These are phyloP conservation scores for Chaetoderma sp. DNA, from an alignment of 2,888 invertebrate species.

Conservation along the genomic window DNA sequence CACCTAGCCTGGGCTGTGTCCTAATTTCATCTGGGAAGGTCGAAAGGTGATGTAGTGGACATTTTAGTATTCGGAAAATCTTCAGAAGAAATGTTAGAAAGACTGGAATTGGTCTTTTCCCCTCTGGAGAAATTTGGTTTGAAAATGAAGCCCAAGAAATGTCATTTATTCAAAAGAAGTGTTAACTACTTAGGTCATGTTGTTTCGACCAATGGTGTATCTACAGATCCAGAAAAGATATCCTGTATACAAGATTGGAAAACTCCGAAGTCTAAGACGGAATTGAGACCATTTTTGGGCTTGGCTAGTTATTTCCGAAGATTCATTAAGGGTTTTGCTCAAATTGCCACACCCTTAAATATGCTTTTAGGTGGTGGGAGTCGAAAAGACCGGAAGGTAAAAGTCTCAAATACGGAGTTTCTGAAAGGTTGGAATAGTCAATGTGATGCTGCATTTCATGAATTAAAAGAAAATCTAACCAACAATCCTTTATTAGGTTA, in stretches of 20 bases:
- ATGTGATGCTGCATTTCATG: slow-evolving; percentile 15
- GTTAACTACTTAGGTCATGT: slow-evolving; percentile 33
- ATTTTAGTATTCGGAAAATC: slow-evolving; percentile 36
- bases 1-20: slow-evolving; percentile 26
- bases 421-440: slow-evolving; percentile 12
- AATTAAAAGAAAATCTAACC: slow-evolving; percentile 7
- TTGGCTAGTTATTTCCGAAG: slow-evolving; percentile 35
- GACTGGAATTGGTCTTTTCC: slow-evolving; percentile 36
- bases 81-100: slow-evolving; percentile 30
- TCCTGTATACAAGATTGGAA: slow-evolving; percentile 30
- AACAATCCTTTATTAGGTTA: slow-evolving; percentile 27
- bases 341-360: slow-evolving; percentile 35
- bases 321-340: slow-evolving; percentile 33
- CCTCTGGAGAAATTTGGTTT: slow-evolving; percentile 28
- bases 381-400: too few species aligned
- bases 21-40: slow-evolving; percentile 36
- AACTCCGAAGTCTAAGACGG: slow-evolving; percentile 19
- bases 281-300: slow-evolving; percentile 34
- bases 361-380: slow-evolving; percentile 21
- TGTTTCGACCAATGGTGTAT: slow-evolving; percentile 24
- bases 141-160: slow-evolving; percentile 39
- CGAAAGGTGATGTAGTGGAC: slow-evolving; percentile 35
- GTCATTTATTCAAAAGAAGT: slow-evolving; percentile 27
- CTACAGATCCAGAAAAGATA: slow-evolving; percentile 34
- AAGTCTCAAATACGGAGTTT: too few species aligned